These are phyloP conservation scores for Leptinotarsa rubiginosa DNA, from an alignment of 2,888 invertebrate genomes.

Conservation along the genomic window DNA sequence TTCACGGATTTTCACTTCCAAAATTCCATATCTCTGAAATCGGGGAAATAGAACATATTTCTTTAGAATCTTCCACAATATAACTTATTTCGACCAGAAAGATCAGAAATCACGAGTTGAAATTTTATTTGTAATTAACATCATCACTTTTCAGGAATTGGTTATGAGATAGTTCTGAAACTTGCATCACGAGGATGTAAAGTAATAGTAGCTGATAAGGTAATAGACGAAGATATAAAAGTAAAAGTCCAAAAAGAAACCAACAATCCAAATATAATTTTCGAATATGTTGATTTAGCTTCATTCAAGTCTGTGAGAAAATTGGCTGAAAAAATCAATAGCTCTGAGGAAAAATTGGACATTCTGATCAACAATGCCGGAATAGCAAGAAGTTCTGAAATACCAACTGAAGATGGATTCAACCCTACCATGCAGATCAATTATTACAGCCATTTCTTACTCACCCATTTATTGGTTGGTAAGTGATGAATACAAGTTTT, in stretches of 20 bases:
- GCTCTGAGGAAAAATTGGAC: conserved; percentile 69
- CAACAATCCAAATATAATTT: conserved; percentile 59
- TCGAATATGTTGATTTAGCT: conserved; percentile 68
- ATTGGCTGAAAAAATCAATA: conserved; percentile 72
- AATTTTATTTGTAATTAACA: neutral
- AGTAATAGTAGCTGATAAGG: conserved; percentile 68
- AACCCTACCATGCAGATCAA: conserved; percentile 76
- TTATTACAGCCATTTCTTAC: conserved; percentile 77
- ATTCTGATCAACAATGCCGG: conserved; percentile 56
- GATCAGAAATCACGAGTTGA: neutral
- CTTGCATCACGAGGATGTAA: conserved; percentile 68
- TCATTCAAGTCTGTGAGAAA: conserved; percentile 70
- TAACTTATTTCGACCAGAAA: neutral
- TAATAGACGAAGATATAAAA: conserved; percentile 49
- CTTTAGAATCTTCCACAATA: no score
- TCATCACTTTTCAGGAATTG: conserved; percentile 61
- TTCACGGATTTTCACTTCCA: no score
- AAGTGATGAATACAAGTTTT: neutral
- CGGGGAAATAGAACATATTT: no score
- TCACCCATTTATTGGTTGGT: conserved; percentile 74
- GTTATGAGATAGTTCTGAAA: conserved; percentile 63
- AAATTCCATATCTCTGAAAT: no score
- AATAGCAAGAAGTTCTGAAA: conserved; percentile 68
- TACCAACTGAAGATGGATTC: conserved; percentile 69
- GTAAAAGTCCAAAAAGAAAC: conserved; percentile 56